Base-by-base conservation (phyloP, 2,797 vertebrate genomes). In the Poecilia velifera region DNA sequence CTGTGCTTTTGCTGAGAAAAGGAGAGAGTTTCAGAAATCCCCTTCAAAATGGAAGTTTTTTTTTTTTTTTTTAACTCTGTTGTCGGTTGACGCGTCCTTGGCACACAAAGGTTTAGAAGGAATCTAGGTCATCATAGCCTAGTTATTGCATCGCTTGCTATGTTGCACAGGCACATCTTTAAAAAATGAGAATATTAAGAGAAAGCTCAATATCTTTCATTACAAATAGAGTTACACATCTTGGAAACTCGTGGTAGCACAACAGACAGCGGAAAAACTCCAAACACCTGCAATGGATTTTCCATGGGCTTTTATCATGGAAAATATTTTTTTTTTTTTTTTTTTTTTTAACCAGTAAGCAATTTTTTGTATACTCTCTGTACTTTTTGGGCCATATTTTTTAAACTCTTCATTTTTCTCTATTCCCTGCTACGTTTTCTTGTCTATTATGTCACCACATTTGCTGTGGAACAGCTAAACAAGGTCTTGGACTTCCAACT, bases 1-100 rank as follows among this genome's bases (percentile, higher is more conserved):
- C 68, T 46, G 68, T 71, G 25, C 68, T 71, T 71, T 71, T 71
- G 68, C 25, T 71, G n/a, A 71, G 43, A 46, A 71, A 71, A 46
- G 41, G 3, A 71, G 2, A 71, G 43, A 7, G 43, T 46, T 28
- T 71, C 46, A 45, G 41, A 71, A 46, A 46, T 46, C 13, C 43
- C n/a, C 13, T 28, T 46, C 41, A 4, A 46, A 71, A 46, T 28
- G 13, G 25, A 71, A 28, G 68, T 3, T 45, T 71, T 71, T 22
- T 51, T 45, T 71, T 71, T 22, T 51, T 49, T 3, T 51, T 71
- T 14, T 43, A 71, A 46, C 10, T 36, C 18, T n/a, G 9, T 41
- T 71, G 41, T 28, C 28, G 43, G 43, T n/a, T 12, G 3, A 28
- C 8, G 41, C 28, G 68, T 71, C 41, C 68, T 71, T 71, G 68